Evolutionary conservation across 2,797 vertebrate genomes (phyloP).

Genomic region (Acanthurus leucopareius): DNA sequence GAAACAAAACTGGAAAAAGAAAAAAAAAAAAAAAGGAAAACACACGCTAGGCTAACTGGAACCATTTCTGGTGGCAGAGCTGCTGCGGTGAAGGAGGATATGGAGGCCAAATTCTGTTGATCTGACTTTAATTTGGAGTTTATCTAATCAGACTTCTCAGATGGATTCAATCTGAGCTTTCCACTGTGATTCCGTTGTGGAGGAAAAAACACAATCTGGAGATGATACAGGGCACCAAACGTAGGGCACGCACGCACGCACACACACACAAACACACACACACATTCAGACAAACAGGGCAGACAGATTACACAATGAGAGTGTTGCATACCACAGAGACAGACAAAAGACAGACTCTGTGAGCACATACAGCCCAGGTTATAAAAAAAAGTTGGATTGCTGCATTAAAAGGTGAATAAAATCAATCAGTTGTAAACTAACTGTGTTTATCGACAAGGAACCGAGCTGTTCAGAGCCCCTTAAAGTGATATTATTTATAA

Average conservation of each 20-base stretch:
- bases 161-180: conserved; percentile 80
- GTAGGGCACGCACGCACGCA: conserved; percentile 35
- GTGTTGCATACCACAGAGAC: conserved; percentile 45
- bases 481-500: too few species aligned
- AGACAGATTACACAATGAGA: conserved; percentile 53
- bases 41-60: conserved; percentile 60
- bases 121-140: conserved; percentile 84
- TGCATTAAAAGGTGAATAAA: too few species aligned
- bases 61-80: conserved; percentile 70
- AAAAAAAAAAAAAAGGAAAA: conserved; percentile 21
- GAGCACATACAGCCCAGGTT: not conserved
- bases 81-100: conserved; percentile 69
- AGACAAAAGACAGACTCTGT: conserved; percentile 31
- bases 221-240: conserved; percentile 66
- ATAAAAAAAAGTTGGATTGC: too few species aligned
- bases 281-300: not conserved
- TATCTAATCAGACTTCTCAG: conserved; percentile 81
- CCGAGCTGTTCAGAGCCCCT: too few species aligned
- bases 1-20: not conserved
- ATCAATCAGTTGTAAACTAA: too few species aligned
- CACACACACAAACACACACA: conserved; percentile 12
- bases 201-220: conserved; percentile 80
- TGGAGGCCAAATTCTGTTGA: conserved; percentile 68
- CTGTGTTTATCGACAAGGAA: too few species aligned
- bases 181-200: conserved; percentile 71